phyloP scores from a whole-genome alignment of 2,113 vertebrate species.

The Carettochelys insculpta region DNA sequence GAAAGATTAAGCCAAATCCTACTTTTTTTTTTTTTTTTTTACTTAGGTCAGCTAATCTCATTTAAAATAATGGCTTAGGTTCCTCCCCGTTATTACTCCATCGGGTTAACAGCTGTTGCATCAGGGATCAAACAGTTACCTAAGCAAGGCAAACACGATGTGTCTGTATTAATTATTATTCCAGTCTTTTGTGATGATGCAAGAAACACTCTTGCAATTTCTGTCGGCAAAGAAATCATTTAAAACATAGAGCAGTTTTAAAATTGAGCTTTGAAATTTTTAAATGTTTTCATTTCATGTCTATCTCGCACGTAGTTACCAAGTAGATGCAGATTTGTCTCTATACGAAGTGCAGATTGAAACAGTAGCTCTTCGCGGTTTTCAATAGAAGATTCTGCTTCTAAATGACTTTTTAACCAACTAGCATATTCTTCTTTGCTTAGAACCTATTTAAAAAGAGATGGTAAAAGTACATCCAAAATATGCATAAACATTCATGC shows the following conservation, averaged over 20 bases:
- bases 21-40: neutral
- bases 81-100: neutral
- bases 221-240: constrained; percentile 31
- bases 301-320: constrained; percentile 76
- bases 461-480: constrained; percentile 16
- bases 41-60: neutral
- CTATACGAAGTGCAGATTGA: constrained; percentile 89
- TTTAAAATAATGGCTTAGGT: constrained; percentile 4
- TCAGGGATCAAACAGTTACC: constrained; percentile 6
- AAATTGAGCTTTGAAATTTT: constrained; percentile 26
- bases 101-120: neutral
- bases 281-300: constrained; percentile 37
- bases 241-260: neutral
- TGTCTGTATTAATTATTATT: constrained; percentile 21
- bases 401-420: constrained; percentile 91
- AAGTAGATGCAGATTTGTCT: constrained; percentile 92
- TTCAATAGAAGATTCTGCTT: constrained; percentile 92
- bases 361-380: constrained; percentile 92
- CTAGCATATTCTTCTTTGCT: constrained; percentile 92
- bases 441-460: constrained; percentile 80
- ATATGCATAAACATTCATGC: constrained; percentile 2
- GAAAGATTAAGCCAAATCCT: neutral
- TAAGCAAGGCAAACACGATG: constrained; percentile 1
- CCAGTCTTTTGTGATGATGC: neutral
- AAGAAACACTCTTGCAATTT: constrained; percentile 43